phyloP scores from a whole-genome alignment of 35 echinoderm and acorn worm genomes.

The Patiria miniata region DNA sequence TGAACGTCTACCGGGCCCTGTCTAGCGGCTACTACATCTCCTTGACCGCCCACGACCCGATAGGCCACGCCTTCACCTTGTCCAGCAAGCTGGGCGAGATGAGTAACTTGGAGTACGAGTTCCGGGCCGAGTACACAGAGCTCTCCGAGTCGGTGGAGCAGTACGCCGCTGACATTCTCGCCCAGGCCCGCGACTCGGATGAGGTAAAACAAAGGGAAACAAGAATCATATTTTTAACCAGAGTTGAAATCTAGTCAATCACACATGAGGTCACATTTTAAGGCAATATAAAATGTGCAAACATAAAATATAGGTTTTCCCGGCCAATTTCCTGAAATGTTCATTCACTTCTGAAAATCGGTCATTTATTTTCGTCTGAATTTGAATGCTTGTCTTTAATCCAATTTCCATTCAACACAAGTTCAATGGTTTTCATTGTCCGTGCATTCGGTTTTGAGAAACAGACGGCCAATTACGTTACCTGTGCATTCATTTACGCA shows the following conservation, averaged over 20 bases:
- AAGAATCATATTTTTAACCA: neutral
- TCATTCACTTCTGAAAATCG: too few relatives aligned
- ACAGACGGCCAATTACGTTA: too few relatives aligned
- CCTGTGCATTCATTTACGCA: too few relatives aligned
- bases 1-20: slow-evolving; percentile 86
- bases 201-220: slow-evolving; percentile 83
- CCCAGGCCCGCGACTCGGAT: slow-evolving; percentile 85
- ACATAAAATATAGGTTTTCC: too few relatives aligned
- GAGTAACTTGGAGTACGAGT: slow-evolving; percentile 91
- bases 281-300: too few relatives aligned
- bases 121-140: slow-evolving; percentile 81
- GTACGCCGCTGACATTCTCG: slow-evolving; percentile 90
- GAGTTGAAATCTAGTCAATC: neutral
- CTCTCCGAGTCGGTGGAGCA: slow-evolving; percentile 79
- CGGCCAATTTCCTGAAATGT: too few relatives aligned
- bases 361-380: too few relatives aligned
- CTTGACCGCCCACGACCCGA: slow-evolving; percentile 79
- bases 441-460: too few relatives aligned
- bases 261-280: too few relatives aligned
- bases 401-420: too few relatives aligned
- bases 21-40: slow-evolving; percentile 90
- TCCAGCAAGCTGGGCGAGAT: slow-evolving; percentile 71
- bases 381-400: too few relatives aligned
- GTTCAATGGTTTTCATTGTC: too few relatives aligned
- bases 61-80: slow-evolving; percentile 79